Evolutionary conservation across 2,888 invertebrate species (phyloP), one percentile per base, ranked within the genome.

Genomic region (Orchesellides sinensis): DNA sequence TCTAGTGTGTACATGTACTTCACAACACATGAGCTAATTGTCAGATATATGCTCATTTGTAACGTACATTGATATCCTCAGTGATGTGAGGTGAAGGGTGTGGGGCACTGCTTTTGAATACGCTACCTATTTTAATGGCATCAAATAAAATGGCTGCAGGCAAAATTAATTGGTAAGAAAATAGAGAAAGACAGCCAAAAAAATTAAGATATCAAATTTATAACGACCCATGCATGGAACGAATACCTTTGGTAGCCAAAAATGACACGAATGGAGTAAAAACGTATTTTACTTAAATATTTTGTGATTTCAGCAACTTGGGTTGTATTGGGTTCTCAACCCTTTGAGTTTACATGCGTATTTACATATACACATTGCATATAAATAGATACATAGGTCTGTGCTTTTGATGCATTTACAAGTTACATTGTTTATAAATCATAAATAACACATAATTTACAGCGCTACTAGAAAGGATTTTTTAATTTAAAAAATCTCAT

Each of bases 1-100:
- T 12, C 40, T 23, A 19, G 56, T 54, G 19, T 23, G 25, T 25
- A 54, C 32, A 61, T 63, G 35, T 40, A 23, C 21, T 6, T 40
- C 19, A 49, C 61, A 52, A 32, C 66, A 61, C 25, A 54, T 61
- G 65, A 70, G 54, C 79, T 79, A 79, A 70, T 79, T 79, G 79
- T 63, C 69, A 79, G 70, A 70, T n/a, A 35, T 70, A 68, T 25
- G 68, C 78, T 78, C 35, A 32, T 78, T 61, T 68, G 54, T 66
- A 66, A 52, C n/a, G 19, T 23, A 47, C 59, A 40, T 49, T 65
- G 32, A 52, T 66, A 56, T n/a, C 14, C 12, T 56, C 3, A 45
- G 61, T 32, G 35, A 40, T 27, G 59, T 32, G 21, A 40, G 63
- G 23, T 35, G 66, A 69, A 25, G 69, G 77, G 78, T 78, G 78